Base-by-base conservation (phyloP, 2,888 invertebrate genomes). In the Drosophila sordidapex region DNA sequence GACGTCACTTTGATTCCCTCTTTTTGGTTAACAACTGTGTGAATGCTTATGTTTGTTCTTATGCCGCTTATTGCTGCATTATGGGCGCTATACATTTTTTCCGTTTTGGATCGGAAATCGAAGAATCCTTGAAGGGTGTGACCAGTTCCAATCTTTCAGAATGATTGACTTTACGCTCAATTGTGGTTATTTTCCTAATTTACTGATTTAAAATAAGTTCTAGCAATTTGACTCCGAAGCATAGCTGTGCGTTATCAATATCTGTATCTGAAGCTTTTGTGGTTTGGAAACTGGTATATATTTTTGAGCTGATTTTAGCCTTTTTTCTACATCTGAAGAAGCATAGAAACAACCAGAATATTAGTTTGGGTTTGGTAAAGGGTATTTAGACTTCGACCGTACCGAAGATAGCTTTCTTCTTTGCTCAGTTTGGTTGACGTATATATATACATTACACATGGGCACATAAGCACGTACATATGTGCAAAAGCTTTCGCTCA, bases 1-100 rank as follows among this genome's bases (percentile, higher is more conserved):
- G 82, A 85, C 83, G 83, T 82, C 85, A 82, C 70, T 38, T 35
- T 27, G 51, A 63, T 59, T 69, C 43, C 65, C 48, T 64, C 35
- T 46, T 49, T 57, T 66, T 70, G 18, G 29, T 51, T 51, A n/a
- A 29, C 5, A 51, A 29, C 51, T 13, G 18, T 13, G n/a, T 29
- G 18, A 3, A 18, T n/a, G n/a, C 10, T 49, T 27, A 29, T 18
- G 49, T 29, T 29, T 29, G 18, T 15, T 15, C 15, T 15, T 46
- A 46, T 15, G 8, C 15, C 7, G 8, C 15, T 46, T 4, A 15
- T 15, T 15, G 8, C 21, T 46, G 13, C 46, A 4, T 46, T 46
- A 7, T 43, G 21, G 3, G n/a, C 2, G 10, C n/a, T 10, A 10
- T 4, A 10, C 4, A 1, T n/a, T 8, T 38, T 7, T 8, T 8